Evolutionary conservation across 2,888 invertebrate species (phyloP).

Genomic region (Eupithecia exiguata): DNA sequence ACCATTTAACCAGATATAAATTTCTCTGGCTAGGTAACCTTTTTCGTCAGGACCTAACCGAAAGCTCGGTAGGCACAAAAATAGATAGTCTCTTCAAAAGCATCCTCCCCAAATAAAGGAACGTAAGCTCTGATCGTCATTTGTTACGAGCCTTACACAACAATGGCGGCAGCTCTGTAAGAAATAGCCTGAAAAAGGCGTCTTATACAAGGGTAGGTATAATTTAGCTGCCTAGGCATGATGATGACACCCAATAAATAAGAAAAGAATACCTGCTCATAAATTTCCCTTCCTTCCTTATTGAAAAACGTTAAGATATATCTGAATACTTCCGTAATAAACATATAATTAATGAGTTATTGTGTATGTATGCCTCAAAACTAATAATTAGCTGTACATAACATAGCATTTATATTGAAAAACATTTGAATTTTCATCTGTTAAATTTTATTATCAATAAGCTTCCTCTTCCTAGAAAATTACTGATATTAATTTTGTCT

Average conservation of each 20-base stretch:
- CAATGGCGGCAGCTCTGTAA: constrained; percentile 15
- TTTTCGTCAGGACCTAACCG: neutral
- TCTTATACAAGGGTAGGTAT: neutral
- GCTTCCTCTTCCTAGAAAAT: neutral
- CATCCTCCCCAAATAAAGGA: constrained; percentile 28
- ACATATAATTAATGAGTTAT: neutral
- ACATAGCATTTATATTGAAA: neutral
- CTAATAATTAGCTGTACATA: neutral
- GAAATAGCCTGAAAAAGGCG: constrained; percentile 10
- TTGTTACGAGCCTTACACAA: constrained; percentile 27
- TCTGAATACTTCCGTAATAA: neutral
- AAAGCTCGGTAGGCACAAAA: neutral
- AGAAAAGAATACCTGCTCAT: neutral
- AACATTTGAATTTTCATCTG: neutral
- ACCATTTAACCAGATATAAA: neutral
- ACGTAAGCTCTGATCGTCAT: constrained; percentile 31
- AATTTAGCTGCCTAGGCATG: neutral
- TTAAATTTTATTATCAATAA: too few relatives aligned
- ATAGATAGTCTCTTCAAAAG: neutral
- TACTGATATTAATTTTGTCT: neutral
- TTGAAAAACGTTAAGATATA: neutral
- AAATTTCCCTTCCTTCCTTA: neutral
- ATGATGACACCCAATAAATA: neutral
- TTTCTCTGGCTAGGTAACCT: neutral
- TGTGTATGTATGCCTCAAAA: neutral